Conservation (phyloP, 2,113 vertebrate species). For the Proterorhinus semilunaris region DNA sequence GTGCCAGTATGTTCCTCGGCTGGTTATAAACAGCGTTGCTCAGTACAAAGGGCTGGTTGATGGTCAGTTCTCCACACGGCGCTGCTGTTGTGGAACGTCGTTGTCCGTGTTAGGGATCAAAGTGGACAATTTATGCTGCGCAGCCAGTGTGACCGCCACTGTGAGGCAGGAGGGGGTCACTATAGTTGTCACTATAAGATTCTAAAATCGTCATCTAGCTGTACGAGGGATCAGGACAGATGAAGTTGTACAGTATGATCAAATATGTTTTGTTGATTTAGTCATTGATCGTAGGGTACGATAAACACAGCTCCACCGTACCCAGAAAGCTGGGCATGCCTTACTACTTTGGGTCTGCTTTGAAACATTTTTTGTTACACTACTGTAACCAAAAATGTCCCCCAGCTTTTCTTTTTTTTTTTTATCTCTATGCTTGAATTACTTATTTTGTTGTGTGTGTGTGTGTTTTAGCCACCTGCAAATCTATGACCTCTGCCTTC, state of each 20-base stretch:
- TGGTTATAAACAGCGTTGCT: conserved; percentile 29
- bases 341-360: no score
- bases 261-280: no score
- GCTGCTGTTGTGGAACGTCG: conserved; percentile 48
- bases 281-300: no score
- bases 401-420: no score
- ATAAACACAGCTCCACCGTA: no score
- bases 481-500: not conserved
- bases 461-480: not conserved
- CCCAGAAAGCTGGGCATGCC: no score
- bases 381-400: no score
- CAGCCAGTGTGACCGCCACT: conserved; percentile 64
- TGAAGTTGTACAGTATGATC: no score
- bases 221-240: not conserved
- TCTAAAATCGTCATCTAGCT: conserved; percentile 10
- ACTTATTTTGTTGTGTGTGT: not conserved
- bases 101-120: conserved; percentile 63
- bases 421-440: not conserved
- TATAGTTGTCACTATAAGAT: conserved; percentile 29
- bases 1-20: conserved; percentile 24
- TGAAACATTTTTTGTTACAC: no score
- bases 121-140: conserved; percentile 69
- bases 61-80: conserved; percentile 53
- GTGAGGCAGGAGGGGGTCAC: conserved; percentile 27
- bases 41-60: conserved; percentile 49